Conservation (phyloP, 2,113 vertebrate species). For the Tretioscincus oriximinensis region DNA sequence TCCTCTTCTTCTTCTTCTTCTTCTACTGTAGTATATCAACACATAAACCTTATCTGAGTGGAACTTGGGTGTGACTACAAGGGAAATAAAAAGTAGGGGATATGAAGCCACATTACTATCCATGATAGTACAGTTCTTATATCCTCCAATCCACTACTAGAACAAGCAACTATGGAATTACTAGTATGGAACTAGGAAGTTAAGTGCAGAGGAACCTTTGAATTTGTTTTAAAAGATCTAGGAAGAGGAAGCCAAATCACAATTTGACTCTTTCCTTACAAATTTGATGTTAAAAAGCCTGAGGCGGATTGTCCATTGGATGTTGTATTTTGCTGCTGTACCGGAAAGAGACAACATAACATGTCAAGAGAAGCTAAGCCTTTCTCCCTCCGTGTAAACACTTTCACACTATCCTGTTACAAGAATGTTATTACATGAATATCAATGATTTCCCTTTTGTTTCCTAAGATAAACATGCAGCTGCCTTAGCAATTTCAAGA, state of each 20-base stretch:
- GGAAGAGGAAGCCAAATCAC: background rate
- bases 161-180: too few species aligned
- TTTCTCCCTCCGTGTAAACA: constrained; percentile 15
- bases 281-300: constrained; percentile 13
- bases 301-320: fast-evolving
- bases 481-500: constrained; percentile 27
- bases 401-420: constrained; percentile 21
- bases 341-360: constrained; percentile 10
- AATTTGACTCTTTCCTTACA: background rate
- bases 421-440: constrained; percentile 33
- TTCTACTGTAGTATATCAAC: too few species aligned
- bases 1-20: too few species aligned
- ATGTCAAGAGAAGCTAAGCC: constrained; percentile 16
- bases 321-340: background rate
- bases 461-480: constrained; percentile 24
- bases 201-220: background rate
- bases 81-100: too few species aligned
- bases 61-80: too few species aligned
- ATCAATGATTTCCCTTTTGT: constrained; percentile 17
- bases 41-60: too few species aligned
- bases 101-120: too few species aligned
- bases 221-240: background rate
- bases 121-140: too few species aligned
- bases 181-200: too few species aligned
- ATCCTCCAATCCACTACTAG: too few species aligned